Base-by-base conservation (phyloP, 2,888 invertebrate genomes). In the Omphaloscelis lunosa region DNA sequence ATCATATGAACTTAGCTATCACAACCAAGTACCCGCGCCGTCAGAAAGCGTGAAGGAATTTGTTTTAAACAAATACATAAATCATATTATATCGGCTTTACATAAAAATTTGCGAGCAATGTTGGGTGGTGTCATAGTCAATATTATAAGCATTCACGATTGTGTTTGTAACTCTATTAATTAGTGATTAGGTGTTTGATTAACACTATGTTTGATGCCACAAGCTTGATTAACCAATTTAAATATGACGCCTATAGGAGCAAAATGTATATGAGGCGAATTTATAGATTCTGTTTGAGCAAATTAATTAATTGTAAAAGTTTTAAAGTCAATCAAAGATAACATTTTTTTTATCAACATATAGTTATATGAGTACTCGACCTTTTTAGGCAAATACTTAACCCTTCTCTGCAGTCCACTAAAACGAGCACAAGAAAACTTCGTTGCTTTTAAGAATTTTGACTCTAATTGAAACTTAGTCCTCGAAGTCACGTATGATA, bases 31-130 rank as follows among this genome's bases (percentile, higher is more conserved):
- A 17, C 68, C 61, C 69, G 66, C 82, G 66, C 34, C 34, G 12
- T 1, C 15, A 29, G 53, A 78, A 71, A 79, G 82, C 79, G 84
- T 77, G 77, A 73, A 81, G 79, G 85, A 85, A 87, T 87, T 83
- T 82, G 82, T 79, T 81, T 72, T 56, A 81, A 78, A 83, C 79
- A 78, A 83, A 81, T 15, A 81, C 9, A 0, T 29, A 34, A 53
- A 66, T 66, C 53, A 72, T 65, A 62, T 66, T 6, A 56, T 73
- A 66, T 69, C 66, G 79, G 66, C 27, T 51, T 72, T 34, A 34
- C 34, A 0, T 70, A 45, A 72, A 83, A 72, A 83, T 80, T 80
- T 80, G 80, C 62, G 34, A 63, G 51, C 27, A 15, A 59, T 20
- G 48, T 58, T n/a, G 20, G 67, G 41, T 17, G 59, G 70, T 71